A percentile compares a stretch with the other conserved stretches of the same genome.
Evolutionary conservation across 2,113 vertebrate genomes (phyloP).

Genomic region (Tympanuchus pallidicinctus): DNA sequence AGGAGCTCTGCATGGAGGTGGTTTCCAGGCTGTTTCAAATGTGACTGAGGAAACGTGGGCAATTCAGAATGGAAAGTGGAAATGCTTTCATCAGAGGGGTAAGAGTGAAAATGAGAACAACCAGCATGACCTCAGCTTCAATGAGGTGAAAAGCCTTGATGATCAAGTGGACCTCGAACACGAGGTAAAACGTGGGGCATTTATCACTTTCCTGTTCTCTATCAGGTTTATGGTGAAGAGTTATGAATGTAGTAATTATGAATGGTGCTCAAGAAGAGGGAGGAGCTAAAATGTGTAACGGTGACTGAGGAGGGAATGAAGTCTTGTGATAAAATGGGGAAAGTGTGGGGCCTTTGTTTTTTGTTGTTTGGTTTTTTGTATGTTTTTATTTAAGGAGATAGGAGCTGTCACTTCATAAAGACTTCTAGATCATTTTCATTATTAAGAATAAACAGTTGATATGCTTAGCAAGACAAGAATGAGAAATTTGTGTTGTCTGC

Average conservation of each 20-base stretch:
- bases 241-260: not conserved
- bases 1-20: not conserved
- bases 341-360: not conserved
- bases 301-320: not conserved
- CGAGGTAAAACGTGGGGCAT: conserved; percentile 60
- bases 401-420: not conserved
- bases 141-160: not conserved
- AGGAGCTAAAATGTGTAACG: not conserved
- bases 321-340: not conserved
- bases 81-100: not conserved
- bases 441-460: not conserved
- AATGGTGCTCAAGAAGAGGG: not conserved
- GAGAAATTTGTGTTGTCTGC: not conserved
- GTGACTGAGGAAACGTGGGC: not conserved
- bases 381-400: not conserved
- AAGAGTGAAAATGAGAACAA: not conserved
- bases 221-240: not conserved
- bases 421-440: not conserved
- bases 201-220: not conserved
- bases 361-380: not conserved
- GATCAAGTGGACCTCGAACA: not conserved
- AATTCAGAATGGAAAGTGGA: not conserved
- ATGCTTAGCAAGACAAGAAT: not conserved
- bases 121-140: not conserved
- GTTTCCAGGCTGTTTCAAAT: not conserved